These are phyloP conservation scores for Scolanthus callimorphus DNA, from an alignment of 92 coral and sea anemone species.

Conservation along the genomic window DNA sequence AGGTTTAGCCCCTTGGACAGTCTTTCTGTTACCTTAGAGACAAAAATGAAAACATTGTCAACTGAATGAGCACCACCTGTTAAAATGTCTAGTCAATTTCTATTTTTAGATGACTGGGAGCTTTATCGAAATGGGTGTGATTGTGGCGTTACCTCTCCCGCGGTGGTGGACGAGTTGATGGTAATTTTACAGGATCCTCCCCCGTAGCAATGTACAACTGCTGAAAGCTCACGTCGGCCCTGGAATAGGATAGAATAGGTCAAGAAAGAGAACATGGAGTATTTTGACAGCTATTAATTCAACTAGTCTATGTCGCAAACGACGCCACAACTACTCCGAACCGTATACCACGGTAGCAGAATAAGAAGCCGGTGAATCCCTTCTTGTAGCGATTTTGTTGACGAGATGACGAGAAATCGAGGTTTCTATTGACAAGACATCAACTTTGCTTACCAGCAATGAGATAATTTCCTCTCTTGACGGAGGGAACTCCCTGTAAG, in stretches of 20 bases:
- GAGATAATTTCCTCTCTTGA: conserved; percentile 98
- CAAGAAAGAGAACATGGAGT: background rate
- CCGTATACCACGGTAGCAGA: too few species aligned
- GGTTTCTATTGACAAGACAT: too few species aligned
- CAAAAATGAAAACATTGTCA: too few species aligned
- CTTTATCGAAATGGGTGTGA: too few species aligned
- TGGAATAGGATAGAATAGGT: conserved; percentile 11
- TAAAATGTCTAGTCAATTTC: too few species aligned
- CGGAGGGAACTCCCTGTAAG: conserved; percentile 90
- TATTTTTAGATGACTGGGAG: too few species aligned
- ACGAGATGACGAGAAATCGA: too few species aligned
- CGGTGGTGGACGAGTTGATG: conserved; percentile 96
- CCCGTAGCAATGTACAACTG: conserved; percentile 89
- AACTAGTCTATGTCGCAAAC: too few species aligned
- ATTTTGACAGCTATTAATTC: background rate
- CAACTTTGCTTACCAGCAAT: conserved; percentile 59
- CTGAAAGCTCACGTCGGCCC: conserved; percentile 97
- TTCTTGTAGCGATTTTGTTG: too few species aligned
- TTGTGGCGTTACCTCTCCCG: conserved; percentile 73
- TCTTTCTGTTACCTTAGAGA: conserved; percentile 82
- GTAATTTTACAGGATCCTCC: conserved; percentile 98
- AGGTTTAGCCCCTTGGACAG: conserved; percentile 85
- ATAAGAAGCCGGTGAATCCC: too few species aligned
- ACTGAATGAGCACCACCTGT: too few species aligned
- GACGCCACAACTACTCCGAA: too few species aligned